Evolutionary conservation across 2,888 invertebrate species (phyloP), one percentile per base, ranked within the genome.

Genomic region (Epirrita christyi): DNA sequence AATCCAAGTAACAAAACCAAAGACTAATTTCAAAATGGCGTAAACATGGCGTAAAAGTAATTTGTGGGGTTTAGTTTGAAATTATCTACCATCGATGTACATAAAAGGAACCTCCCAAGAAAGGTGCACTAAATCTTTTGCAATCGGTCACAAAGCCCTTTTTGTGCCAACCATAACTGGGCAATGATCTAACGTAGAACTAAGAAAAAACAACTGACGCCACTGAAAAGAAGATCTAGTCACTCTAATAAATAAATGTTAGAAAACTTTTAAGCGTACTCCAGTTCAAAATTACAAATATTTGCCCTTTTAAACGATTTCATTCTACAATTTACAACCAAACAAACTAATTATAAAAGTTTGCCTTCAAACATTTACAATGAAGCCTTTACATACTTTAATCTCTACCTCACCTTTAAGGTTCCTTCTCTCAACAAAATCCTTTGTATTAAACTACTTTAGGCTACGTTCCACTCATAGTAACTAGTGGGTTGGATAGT

Each of bases 401-500:
- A n/a, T 6, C 15, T 28, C 2, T 29, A 11, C 13, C 28, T 11
- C 10, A 42, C 27, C 27, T 42, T 27, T 27, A n/a, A 6, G 10
- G 0, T 27, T 27, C 2, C 21, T n/a, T n/a, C 8, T 10, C 1
- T 10, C 27, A 10, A 42, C 13, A 28, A 28, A 21, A 7, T 43
- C 8, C 28, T n/a, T 28, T 0, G 9, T 13, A 28, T 10, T n/a
- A 13, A 6, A 28, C 2, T 11, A 29, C 9, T 41, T 27, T 15
- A 27, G 65, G 68, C 77, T 83, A 85, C 78, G 83, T 73, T 52
- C 83, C 79, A 29, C 68, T 80, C 56, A 77, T 67, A 37, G 79
- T 79, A 47, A 87, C 86, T 54, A 80, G 82, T 13, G 86, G 85
- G 14, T 79, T 76, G 0, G 75, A 66, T 77, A 93, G 77, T 10